Evolutionary conservation across 1,140 invertebrate species (phyloP).

Genomic region (Drosophila eugracilis): DNA sequence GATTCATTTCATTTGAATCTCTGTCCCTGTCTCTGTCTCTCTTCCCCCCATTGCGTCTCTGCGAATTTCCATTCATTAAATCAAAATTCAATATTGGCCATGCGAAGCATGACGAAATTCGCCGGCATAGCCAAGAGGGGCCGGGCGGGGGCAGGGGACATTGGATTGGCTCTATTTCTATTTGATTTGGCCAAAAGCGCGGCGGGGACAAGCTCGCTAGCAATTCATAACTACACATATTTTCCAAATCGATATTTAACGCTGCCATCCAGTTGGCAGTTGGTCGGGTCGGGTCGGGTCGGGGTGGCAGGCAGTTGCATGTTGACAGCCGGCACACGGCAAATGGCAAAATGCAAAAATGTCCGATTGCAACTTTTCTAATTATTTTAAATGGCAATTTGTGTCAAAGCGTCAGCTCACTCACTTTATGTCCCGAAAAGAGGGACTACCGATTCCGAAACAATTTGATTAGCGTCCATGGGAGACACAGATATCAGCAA

Average conservation of each 20-base stretch:
- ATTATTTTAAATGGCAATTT: constrained; percentile 82
- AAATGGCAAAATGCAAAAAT: constrained; percentile 63
- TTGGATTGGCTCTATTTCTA: constrained; percentile 67
- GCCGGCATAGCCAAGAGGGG: constrained; percentile 18
- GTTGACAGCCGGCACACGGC: constrained; percentile 59
- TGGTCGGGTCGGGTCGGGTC: too few relatives aligned
- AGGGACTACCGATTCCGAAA: constrained; percentile 21
- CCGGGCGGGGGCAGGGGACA: neutral
- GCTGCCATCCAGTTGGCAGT: constrained; percentile 20
- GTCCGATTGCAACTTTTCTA: constrained; percentile 75
- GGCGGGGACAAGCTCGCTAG: constrained; percentile 29
- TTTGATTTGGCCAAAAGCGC: constrained; percentile 64
- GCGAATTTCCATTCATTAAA: constrained; percentile 81
- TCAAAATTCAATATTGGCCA: constrained; percentile 83
- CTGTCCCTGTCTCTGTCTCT: constrained; percentile 20
- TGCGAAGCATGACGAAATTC: constrained; percentile 60
- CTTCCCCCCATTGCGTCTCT: constrained; percentile 39
- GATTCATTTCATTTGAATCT: constrained; percentile 47
- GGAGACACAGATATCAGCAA: constrained; percentile 24
- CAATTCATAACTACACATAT: constrained; percentile 80
- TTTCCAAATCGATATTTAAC: constrained; percentile 80
- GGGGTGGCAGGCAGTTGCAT: constrained; percentile 37
- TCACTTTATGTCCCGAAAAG: constrained; percentile 48
- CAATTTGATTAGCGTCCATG: constrained; percentile 69
- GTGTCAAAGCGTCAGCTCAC: constrained; percentile 66